Evolutionary conservation across 2,797 vertebrate genomes (phyloP).

Genomic region (Sphaeramia orbicularis): DNA sequence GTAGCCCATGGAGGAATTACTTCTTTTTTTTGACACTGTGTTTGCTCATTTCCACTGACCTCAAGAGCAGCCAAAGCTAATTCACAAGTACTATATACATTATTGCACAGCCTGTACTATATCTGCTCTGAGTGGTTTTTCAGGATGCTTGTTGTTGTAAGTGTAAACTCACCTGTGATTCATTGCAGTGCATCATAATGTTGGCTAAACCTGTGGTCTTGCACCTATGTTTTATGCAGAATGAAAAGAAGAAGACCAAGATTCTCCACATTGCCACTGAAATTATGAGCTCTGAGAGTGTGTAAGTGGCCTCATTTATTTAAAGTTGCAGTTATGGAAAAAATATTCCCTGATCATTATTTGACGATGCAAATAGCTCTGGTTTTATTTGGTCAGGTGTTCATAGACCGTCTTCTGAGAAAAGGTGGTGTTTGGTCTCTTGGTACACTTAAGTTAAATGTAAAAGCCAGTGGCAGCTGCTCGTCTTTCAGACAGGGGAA

Average conservation of each 20-base stretch:
- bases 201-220: slow-evolving; percentile 37
- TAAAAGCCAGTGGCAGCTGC: too few species aligned
- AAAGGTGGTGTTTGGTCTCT: too few species aligned
- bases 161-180: neutral
- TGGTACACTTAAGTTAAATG: too few species aligned
- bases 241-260: slow-evolving; percentile 87
- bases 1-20: neutral
- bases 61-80: slow-evolving; percentile 1
- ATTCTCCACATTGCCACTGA: slow-evolving; percentile 94
- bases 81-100: slow-evolving; percentile 4
- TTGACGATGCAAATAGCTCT: neutral
- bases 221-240: slow-evolving; percentile 75
- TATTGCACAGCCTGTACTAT: neutral
- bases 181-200: neutral
- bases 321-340: too few species aligned
- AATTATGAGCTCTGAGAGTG: slow-evolving; percentile 97
- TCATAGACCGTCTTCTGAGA: too few species aligned
- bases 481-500: too few species aligned
- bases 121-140: neutral
- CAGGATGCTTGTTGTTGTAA: neutral
- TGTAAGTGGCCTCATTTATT: slow-evolving; percentile 86
- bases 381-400: too few species aligned
- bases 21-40: slow-evolving; percentile 9
- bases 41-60: neutral
- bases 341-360: too few species aligned